Evolutionary conservation across 1,140 invertebrate species (phyloP).

Genomic region (Bombus sibiricus): DNA sequence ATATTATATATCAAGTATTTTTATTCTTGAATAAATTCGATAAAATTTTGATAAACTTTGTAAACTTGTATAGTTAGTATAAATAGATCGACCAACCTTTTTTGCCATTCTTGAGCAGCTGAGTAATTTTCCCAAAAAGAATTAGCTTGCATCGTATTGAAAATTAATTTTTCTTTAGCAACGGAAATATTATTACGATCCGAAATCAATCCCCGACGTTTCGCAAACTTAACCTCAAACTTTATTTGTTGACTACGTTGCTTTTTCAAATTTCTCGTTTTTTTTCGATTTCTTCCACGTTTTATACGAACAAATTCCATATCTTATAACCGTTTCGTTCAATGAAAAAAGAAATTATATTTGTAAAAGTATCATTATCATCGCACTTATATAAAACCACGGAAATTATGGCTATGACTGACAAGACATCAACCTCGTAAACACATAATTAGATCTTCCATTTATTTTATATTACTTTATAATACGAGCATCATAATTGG

Average conservation of each 20-base stretch:
- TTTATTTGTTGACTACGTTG: slow-evolving; percentile 61
- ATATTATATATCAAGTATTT: not conserved
- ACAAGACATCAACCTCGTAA: not conserved
- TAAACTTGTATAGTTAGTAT: not conserved
- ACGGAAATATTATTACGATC: slow-evolving; percentile 30
- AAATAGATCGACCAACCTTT: slow-evolving; percentile 62
- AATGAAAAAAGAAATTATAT: not conserved
- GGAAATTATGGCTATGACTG: not conserved
- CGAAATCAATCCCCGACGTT: slow-evolving; percentile 49
- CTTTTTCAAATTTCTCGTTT: slow-evolving; percentile 60
- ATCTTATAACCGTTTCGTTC: not conserved
- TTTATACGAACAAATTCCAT: slow-evolving; percentile 72
- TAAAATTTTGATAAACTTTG: not conserved
- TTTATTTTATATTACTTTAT: not conserved
- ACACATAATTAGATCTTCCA: not conserved
- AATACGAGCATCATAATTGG: not conserved
- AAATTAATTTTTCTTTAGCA: slow-evolving; percentile 28
- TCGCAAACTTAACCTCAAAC: slow-evolving; percentile 73
- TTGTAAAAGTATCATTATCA: not conserved
- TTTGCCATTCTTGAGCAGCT: slow-evolving; percentile 78
- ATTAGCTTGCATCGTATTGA: slow-evolving; percentile 71
- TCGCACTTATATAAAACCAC: not conserved
- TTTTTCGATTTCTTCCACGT: slow-evolving; percentile 64
- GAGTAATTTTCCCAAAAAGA: slow-evolving; percentile 80
- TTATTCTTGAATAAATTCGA: no score